These are phyloP conservation scores for Drosophila yooni DNA, from an alignment of 2,888 invertebrate genomes.

Conservation along the genomic window DNA sequence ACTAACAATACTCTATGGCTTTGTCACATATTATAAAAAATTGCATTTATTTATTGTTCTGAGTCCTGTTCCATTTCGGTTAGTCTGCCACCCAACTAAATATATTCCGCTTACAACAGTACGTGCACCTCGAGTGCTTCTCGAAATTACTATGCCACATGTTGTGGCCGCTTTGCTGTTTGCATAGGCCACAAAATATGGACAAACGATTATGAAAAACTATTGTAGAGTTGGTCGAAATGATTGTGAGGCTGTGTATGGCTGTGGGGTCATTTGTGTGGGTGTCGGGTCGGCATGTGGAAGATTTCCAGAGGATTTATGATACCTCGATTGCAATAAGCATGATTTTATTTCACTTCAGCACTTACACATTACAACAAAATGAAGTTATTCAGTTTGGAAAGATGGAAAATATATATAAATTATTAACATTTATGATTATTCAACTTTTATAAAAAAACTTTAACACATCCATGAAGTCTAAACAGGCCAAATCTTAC, in stretches of 20 bases:
- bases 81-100: constrained; percentile 32
- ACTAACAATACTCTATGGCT: constrained; percentile 8
- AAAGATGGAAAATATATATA: not conserved
- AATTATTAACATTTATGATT: too few species aligned
- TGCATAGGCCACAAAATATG: constrained; percentile 55
- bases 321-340: constrained; percentile 47
- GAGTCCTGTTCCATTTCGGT: constrained; percentile 27
- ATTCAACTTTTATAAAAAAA: too few species aligned
- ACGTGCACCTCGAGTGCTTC: constrained; percentile 31
- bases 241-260: not conserved
- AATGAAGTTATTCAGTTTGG: not conserved
- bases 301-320: constrained; percentile 39
- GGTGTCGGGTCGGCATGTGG: constrained; percentile 13
- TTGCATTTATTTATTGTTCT: constrained; percentile 47
- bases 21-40: constrained; percentile 9
- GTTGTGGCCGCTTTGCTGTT: constrained; percentile 60
- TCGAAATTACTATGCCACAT: constrained; percentile 65
- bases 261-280: constrained; percentile 6
- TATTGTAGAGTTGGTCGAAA: constrained; percentile 25
- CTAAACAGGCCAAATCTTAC: not conserved
- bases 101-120: constrained; percentile 63
- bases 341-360: constrained; percentile 58
- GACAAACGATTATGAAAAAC: constrained; percentile 80
- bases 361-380: constrained; percentile 41
- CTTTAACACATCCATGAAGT: not conserved